Evolutionary conservation across 2,797 vertebrate genomes (phyloP).

Genomic region (Lithobates sylvaticus): DNA sequence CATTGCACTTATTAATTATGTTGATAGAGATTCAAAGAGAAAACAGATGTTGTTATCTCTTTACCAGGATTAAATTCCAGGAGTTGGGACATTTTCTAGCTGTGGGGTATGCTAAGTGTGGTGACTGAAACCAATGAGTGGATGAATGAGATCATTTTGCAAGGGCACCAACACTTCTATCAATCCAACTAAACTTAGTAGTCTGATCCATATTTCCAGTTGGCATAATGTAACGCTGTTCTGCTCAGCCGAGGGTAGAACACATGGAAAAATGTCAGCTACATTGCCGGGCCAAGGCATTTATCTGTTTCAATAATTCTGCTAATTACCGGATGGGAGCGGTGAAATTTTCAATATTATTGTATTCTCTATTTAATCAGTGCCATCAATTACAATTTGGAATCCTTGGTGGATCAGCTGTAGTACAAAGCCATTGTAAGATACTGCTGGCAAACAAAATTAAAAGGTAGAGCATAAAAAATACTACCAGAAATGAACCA

Average conservation of each 20-base stretch:
- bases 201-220: conserved; percentile 34
- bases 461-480: not conserved
- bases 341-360: conserved; percentile 33
- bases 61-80: conserved; percentile 54
- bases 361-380: conserved; percentile 43
- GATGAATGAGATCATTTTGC: conserved; percentile 46
- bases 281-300: conserved; percentile 44
- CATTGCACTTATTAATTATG: conserved; percentile 62
- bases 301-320: conserved; percentile 41
- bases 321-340: conserved; percentile 44
- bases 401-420: conserved; percentile 7
- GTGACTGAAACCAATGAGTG: conserved; percentile 39
- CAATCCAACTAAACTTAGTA: conserved; percentile 37
- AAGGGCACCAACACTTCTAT: conserved; percentile 39
- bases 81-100: conserved; percentile 48
- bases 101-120: conserved; percentile 44
- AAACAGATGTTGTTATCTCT: conserved; percentile 58
- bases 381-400: conserved; percentile 19
- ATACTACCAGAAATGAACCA: not conserved
- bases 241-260: conserved; percentile 4
- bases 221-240: conserved; percentile 22
- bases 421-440: conserved; percentile 11
- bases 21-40: conserved; percentile 54
- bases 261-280: conserved; percentile 37
- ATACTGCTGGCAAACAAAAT: conserved; percentile 9